Percentiles rank a stretch among this genome's conserved stretches.
Conservation (phyloP, 2,888 invertebrate species). For the Agonopterix alstromeriana region DNA sequence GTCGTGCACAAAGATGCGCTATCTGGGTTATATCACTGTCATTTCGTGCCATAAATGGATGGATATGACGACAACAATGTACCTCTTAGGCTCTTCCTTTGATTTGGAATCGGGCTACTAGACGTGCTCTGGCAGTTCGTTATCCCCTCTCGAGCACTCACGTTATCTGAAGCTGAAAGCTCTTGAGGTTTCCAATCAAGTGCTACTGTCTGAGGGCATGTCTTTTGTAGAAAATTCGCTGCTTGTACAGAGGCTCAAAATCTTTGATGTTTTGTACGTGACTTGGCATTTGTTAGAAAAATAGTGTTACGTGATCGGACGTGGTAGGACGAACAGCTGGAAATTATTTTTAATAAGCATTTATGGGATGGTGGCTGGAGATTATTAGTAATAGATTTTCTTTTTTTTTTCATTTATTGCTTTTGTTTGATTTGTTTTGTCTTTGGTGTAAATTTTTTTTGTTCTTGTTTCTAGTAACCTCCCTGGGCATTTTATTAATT, state of each 20-base stretch:
- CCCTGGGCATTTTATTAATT: too few species aligned
- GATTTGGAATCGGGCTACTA: conserved; percentile 8
- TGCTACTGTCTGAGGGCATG: conserved; percentile 5
- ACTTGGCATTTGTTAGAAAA: conserved; percentile 12
- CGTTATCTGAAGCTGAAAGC: conserved; percentile 9
- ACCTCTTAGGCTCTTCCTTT: conserved; percentile 8
- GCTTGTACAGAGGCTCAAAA: conserved; percentile 1
- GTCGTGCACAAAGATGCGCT: not conserved
- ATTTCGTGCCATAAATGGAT: conserved; percentile 2
- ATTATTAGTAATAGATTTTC: too few species aligned
- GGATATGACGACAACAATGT: conserved; percentile 6
- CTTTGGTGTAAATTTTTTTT: too few species aligned
- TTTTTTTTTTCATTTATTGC: too few species aligned
- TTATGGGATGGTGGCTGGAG: too few species aligned
- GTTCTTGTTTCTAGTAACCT: too few species aligned
- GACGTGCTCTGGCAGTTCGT: conserved; percentile 8
- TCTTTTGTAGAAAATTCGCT: conserved; percentile 9
- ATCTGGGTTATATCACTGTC: not conserved
- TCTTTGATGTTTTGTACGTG: conserved; percentile 13
- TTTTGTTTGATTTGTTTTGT: too few species aligned
- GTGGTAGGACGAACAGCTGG: conserved; percentile 6
- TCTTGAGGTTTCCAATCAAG: conserved; percentile 10
- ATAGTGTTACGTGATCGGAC: conserved; percentile 11
- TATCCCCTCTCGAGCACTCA: conserved; percentile 10
- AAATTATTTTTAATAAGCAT: not conserved